Conservation (phyloP, 2,888 invertebrate genomes). For the Seira sanloemensis region DNA sequence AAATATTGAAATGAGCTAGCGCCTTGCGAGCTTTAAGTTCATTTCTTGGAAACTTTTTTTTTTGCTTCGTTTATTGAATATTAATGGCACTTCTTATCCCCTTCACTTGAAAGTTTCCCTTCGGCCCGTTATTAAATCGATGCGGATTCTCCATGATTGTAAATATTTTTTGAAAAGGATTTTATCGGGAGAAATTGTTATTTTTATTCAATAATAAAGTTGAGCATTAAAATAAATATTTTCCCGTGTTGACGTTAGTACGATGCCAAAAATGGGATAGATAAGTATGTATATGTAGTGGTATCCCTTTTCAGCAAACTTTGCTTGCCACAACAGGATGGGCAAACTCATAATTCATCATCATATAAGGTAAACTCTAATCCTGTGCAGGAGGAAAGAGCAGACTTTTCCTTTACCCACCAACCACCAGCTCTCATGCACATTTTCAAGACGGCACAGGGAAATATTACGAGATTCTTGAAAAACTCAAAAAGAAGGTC, state of each 20-base stretch:
- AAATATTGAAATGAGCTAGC: slow-evolving; percentile 16
- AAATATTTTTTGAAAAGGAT: neutral
- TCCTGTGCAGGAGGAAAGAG: slow-evolving; percentile 51
- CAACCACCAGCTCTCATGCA: neutral
- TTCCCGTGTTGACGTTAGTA: neutral
- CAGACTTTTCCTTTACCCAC: slow-evolving; percentile 15
- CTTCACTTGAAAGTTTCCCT: neutral
- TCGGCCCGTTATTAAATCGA: slow-evolving; percentile 3
- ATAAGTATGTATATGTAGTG: too few species aligned
- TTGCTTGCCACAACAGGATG: slow-evolving; percentile 53
- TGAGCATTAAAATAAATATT: neutral
- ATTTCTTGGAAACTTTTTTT: slow-evolving; percentile 9
- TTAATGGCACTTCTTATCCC: neutral
- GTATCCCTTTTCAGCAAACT: slow-evolving; percentile 42
- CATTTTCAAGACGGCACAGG: neutral
- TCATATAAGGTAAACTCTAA: slow-evolving; percentile 65
- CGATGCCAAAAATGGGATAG: neutral
- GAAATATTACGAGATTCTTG: neutral
- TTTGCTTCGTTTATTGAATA: slow-evolving; percentile 6
- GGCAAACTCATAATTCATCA: slow-evolving; percentile 64
- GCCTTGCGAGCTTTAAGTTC: neutral
- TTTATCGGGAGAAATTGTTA: neutral
- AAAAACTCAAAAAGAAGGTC: slow-evolving; percentile 17
- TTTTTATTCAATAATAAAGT: neutral
- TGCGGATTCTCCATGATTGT: slow-evolving; percentile 6